These are phyloP conservation scores for Synanthedon myopaeformis DNA, from an alignment of 2,888 invertebrate species.

Conservation along the genomic window DNA sequence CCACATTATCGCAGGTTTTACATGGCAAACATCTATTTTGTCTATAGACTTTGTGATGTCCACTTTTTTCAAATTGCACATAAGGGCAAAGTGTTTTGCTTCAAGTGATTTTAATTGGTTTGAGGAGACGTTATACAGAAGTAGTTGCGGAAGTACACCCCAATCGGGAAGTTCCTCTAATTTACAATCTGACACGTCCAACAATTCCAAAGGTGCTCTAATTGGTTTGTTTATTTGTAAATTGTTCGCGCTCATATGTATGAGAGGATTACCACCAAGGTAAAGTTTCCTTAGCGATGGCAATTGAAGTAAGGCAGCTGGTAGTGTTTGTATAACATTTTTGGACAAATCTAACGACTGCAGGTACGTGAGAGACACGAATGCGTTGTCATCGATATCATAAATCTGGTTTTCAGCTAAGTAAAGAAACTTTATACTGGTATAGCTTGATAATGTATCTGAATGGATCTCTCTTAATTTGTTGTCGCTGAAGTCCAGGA, in stretches of 20 bases:
- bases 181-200: conserved; percentile 73
- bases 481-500: conserved; percentile 70
- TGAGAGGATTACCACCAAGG: conserved; percentile 63
- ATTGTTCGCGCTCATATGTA: conserved; percentile 40
- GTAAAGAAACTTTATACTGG: conserved; percentile 66
- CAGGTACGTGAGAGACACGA: conserved; percentile 55
- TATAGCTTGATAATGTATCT: conserved; percentile 60
- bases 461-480: conserved; percentile 61
- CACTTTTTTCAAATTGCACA: conserved; percentile 72
- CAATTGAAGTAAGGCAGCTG: conserved; percentile 64
- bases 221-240: conserved; percentile 64
- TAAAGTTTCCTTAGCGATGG: conserved; percentile 73
- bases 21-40: conserved; percentile 32
- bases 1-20: conserved; percentile 43
- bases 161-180: conserved; percentile 71
- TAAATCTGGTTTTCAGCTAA: conserved; percentile 70
- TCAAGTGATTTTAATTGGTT: conserved; percentile 63
- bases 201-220: conserved; percentile 65
- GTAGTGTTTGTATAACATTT: conserved; percentile 63
- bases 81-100: conserved; percentile 67
- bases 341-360: conserved; percentile 68
- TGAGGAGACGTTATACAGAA: conserved; percentile 72
- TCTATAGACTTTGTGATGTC: conserved; percentile 56
- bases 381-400: conserved; percentile 64
- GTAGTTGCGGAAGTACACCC: conserved; percentile 70